These are phyloP conservation scores for Stenurella melanura DNA, from an alignment of 2,888 invertebrate species.

Conservation along the genomic window DNA sequence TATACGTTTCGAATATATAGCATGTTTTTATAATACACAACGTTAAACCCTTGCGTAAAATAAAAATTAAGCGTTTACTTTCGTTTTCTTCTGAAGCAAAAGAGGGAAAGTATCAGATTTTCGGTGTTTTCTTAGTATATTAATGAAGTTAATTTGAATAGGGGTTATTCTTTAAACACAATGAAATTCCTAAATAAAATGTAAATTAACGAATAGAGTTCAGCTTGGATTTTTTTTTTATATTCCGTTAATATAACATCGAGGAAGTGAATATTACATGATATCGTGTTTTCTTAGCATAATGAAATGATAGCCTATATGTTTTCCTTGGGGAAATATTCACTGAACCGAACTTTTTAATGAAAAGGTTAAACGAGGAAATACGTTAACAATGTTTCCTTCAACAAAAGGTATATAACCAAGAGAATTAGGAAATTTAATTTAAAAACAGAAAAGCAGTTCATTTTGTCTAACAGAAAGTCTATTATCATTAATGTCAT, in stretches of 20 bases:
- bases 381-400: slow-evolving; percentile 13
- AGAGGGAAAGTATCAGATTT: slow-evolving; percentile 1
- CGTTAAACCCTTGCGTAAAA: neutral
- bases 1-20: no score
- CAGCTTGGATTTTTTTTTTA: neutral
- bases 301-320: slow-evolving; percentile 13
- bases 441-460: neutral
- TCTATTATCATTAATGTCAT: slow-evolving; percentile 3
- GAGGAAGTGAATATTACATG: neutral
- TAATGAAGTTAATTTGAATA: neutral
- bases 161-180: neutral
- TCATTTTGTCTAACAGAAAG: neutral
- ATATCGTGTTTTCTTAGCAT: neutral
- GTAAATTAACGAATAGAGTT: slow-evolving; percentile 4
- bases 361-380: slow-evolving; percentile 8
- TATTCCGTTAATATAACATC: slow-evolving; percentile 1
- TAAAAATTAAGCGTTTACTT: neutral
- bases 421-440: slow-evolving; percentile 13
- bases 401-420: slow-evolving; percentile 15
- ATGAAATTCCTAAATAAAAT: slow-evolving; percentile 2
- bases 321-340: neutral
- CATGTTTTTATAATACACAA: neutral
- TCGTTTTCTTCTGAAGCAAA: neutral
- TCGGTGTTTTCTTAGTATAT: neutral
- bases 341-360: slow-evolving; percentile 9